Evolutionary conservation across 2,888 invertebrate species (phyloP).

Genomic region (Sphecodes monilicornis): DNA sequence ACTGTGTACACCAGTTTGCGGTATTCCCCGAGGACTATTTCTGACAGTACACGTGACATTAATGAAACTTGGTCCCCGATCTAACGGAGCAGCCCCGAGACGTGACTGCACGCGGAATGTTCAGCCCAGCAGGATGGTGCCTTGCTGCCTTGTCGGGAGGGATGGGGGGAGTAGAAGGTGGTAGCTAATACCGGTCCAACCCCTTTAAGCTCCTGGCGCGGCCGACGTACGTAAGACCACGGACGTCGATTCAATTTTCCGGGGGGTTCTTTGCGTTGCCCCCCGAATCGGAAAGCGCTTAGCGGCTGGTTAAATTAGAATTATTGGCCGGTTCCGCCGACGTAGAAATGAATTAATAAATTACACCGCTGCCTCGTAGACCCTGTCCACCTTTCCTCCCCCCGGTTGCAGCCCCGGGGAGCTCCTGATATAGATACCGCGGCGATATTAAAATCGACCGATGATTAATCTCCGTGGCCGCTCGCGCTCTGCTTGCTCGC

Average conservation of each 20-base stretch:
- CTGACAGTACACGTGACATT: conserved; percentile 69
- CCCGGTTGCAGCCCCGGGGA: not conserved
- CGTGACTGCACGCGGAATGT: conserved; percentile 59
- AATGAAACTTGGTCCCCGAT: conserved; percentile 67
- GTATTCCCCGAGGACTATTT: conserved; percentile 56
- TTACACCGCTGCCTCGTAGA: conserved; percentile 60
- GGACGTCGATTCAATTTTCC: conserved; percentile 71
- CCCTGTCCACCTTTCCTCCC: not conserved
- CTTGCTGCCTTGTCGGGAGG: conserved; percentile 19
- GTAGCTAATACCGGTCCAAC: conserved; percentile 64
- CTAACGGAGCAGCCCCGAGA: conserved; percentile 53
- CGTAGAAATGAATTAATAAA: conserved; percentile 77
- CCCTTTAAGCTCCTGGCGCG: conserved; percentile 63
- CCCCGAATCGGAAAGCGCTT: conserved; percentile 73
- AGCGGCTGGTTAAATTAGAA: conserved; percentile 73
- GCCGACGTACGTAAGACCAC: conserved; percentile 61
- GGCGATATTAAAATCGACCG: conserved; percentile 78
- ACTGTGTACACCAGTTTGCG: conserved; percentile 54
- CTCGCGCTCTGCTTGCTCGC: conserved; percentile 13
- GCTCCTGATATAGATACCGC: conserved; percentile 60
- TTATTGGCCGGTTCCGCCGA: conserved; percentile 65
- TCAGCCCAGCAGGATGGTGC: conserved; percentile 52
- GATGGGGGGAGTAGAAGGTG: not conserved
- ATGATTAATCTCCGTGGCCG: conserved; percentile 75
- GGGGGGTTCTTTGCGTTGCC: conserved; percentile 28